Percentiles rank a stretch among this genome's conserved stretches.
Evolutionary conservation across 2,113 vertebrate genomes (phyloP).

Genomic region (Geothlypis trichas): DNA sequence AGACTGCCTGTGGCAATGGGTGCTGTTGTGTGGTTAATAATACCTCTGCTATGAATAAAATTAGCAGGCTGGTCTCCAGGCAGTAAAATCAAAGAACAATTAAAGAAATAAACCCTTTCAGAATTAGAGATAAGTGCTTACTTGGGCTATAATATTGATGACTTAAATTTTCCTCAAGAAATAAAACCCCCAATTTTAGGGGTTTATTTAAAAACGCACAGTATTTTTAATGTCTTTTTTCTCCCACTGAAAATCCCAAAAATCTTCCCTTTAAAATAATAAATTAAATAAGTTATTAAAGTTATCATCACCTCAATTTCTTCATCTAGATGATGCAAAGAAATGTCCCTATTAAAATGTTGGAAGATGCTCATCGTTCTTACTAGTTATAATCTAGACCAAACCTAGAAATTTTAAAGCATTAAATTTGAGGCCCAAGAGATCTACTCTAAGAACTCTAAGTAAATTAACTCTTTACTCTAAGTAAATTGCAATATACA

Average conservation of each 20-base stretch:
- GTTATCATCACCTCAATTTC: not conserved
- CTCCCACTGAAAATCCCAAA: not conserved
- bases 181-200: not conserved
- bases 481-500: not conserved
- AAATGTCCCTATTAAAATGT: not conserved
- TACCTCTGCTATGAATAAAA: constrained; percentile 36
- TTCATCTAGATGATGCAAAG: not conserved
- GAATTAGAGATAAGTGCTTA: not conserved
- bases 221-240: not conserved
- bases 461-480: not conserved
- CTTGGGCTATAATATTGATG: not conserved
- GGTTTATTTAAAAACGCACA: too few species aligned
- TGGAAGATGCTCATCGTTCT: not conserved
- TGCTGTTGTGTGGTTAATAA: constrained; percentile 23
- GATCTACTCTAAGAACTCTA: not conserved
- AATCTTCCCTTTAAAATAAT: not conserved
- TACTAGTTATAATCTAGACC: not conserved
- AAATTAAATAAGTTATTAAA: not conserved
- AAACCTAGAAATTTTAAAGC: not conserved
- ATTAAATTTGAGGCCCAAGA: not conserved
- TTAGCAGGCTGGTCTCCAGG: constrained; percentile 24
- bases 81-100: constrained; percentile 28
- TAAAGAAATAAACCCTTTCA: constrained; percentile 17
- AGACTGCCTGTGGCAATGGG: constrained; percentile 36
- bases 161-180: not conserved